Percentiles rank a stretch among this genome's conserved stretches.
Evolutionary conservation across 2,888 invertebrate species (phyloP).

Genomic region (Dimorphilus gyrociliatus): DNA sequence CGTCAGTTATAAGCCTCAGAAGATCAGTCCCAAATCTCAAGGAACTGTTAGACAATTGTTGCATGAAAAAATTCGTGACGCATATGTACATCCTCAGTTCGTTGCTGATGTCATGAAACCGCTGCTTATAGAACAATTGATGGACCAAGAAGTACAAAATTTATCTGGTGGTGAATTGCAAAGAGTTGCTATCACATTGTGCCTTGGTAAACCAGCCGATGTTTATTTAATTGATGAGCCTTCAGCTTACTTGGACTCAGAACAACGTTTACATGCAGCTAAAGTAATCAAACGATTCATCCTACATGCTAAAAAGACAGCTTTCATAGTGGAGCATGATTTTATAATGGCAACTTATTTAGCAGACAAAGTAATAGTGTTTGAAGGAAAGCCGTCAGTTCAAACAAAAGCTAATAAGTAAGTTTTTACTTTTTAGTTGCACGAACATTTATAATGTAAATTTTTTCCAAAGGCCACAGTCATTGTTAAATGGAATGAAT

Average conservation of each 20-base stretch:
- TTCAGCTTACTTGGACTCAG: slow-evolving; percentile 95
- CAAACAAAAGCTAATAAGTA: slow-evolving; percentile 65
- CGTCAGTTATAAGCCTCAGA: slow-evolving; percentile 99
- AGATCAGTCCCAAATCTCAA: slow-evolving; percentile 91
- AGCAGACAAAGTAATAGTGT: slow-evolving; percentile 93
- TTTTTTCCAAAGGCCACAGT: slow-evolving; percentile 47
- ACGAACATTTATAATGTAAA: slow-evolving; percentile 1
- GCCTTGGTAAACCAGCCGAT: slow-evolving; percentile 94
- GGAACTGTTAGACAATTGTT: slow-evolving; percentile 77
- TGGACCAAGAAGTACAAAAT: slow-evolving; percentile 95
- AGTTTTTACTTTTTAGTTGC: slow-evolving; percentile 10
- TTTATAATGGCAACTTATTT: slow-evolving; percentile 99
- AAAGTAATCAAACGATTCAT: slow-evolving; percentile 98
- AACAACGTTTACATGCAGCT: slow-evolving; percentile 97
- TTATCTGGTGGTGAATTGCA: slow-evolving; percentile 98
- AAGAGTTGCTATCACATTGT: slow-evolving; percentile 83
- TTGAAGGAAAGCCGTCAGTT: slow-evolving; percentile 83
- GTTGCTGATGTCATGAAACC: slow-evolving; percentile 98
- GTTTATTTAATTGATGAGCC: slow-evolving; percentile 98
- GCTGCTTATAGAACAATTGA: slow-evolving; percentile 83
- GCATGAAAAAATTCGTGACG: slow-evolving; percentile 91
- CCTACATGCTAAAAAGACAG: slow-evolving; percentile 95
- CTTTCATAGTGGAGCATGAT: slow-evolving; percentile 98
- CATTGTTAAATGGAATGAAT: slow-evolving; percentile 92
- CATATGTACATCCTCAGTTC: slow-evolving; percentile 91